Conservation (phyloP, 2,113 vertebrate genomes). For the Atrichornis clamosus region DNA sequence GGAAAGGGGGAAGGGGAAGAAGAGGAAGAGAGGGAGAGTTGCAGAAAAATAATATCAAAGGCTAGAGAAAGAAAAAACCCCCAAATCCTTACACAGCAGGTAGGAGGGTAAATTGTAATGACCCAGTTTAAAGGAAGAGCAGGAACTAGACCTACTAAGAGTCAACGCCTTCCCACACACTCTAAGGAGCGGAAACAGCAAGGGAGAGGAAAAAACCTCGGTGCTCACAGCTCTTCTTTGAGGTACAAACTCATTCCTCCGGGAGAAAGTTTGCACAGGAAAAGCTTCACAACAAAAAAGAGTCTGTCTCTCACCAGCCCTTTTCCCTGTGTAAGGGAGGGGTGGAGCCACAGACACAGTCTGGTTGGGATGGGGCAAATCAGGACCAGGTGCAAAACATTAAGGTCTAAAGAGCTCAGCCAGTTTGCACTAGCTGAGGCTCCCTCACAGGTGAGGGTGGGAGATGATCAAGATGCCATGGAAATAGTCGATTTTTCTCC, state of each 20-base stretch:
- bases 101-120: constrained; percentile 8
- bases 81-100: neutral
- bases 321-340: neutral
- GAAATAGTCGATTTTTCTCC: neutral
- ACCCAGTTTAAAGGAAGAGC: constrained; percentile 42
- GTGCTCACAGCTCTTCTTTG: neutral
- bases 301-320: rapidly evolving
- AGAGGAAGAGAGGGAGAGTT: neutral
- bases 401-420: neutral
- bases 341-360: neutral
- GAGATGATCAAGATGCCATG: neutral
- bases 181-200: neutral
- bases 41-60: constrained; percentile 4
- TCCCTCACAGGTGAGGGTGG: neutral
- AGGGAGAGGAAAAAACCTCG: neutral
- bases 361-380: neutral
- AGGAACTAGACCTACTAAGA: constrained; percentile 43
- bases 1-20: neutral
- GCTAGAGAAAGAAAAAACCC: neutral
- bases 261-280: rapidly evolving
- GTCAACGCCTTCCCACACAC: constrained; percentile 29
- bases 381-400: neutral
- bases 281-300: neutral
- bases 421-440: neutral
- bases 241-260: neutral